Evolutionary conservation across 2,113 vertebrate genomes (phyloP).

Genomic region (Pyxicephalus adspersus): DNA sequence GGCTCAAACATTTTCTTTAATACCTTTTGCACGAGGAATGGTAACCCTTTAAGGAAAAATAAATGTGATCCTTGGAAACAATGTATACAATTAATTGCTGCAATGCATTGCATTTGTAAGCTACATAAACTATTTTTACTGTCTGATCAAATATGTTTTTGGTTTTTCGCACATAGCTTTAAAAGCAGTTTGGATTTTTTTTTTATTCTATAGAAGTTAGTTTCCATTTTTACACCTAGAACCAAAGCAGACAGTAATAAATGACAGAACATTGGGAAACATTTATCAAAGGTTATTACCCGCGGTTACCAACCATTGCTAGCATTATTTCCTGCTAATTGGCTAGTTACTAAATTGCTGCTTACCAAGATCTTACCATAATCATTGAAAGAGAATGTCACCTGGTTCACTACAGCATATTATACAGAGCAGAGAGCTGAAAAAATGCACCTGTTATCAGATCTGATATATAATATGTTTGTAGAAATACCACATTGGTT

Average conservation of each 20-base stretch:
- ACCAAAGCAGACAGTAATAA: slow-evolving; percentile 39
- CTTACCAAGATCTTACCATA: slow-evolving; percentile 22
- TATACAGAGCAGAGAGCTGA: slow-evolving; percentile 1
- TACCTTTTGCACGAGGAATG: neutral
- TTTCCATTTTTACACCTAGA: slow-evolving; percentile 8
- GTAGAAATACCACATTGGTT: slow-evolving; percentile 13
- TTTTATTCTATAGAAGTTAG: slow-evolving; percentile 6
- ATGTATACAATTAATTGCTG: neutral
- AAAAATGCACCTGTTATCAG: slow-evolving; percentile 15
- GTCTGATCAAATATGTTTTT: neutral
- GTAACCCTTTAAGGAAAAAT: neutral
- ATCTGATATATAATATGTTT: slow-evolving; percentile 30
- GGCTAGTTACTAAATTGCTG: slow-evolving; percentile 27
- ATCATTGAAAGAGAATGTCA: slow-evolving; percentile 33
- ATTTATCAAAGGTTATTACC: slow-evolving; percentile 43
- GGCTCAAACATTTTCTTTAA: too few species aligned
- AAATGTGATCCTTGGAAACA: neutral
- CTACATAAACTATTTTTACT: neutral
- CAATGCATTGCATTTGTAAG: neutral
- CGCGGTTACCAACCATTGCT: slow-evolving; percentile 40
- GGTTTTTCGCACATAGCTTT: neutral
- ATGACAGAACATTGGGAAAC: slow-evolving; percentile 42
- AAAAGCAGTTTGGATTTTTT: slow-evolving; percentile 5
- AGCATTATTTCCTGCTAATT: slow-evolving; percentile 39
- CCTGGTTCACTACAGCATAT: slow-evolving; percentile 13